Evolutionary conservation across 2,113 vertebrate species (phyloP).

Genomic region (Scatophagus argus): DNA sequence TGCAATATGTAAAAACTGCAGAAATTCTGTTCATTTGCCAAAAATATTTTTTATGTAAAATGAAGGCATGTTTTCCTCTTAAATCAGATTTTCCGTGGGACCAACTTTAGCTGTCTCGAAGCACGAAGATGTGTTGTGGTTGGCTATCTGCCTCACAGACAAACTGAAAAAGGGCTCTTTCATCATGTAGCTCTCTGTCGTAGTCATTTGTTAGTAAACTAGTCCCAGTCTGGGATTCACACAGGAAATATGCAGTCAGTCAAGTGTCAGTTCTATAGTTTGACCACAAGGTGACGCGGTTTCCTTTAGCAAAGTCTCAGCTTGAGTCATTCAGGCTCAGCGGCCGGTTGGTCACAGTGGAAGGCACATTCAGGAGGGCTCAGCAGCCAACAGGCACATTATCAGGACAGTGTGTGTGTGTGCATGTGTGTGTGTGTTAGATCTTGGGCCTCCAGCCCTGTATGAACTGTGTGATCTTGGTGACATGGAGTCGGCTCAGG

Average conservation of each 20-base stretch:
- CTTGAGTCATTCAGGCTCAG: conserved; percentile 63
- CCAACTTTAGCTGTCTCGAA: background rate
- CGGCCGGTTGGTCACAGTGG: conserved; percentile 68
- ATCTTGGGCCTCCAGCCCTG: conserved; percentile 99
- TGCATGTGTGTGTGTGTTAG: conserved; percentile 63
- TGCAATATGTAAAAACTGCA: conserved; percentile 16
- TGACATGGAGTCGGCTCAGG: conserved; percentile 97
- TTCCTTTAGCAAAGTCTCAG: conserved; percentile 62
- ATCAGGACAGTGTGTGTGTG: conserved; percentile 27
- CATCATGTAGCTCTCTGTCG: conserved; percentile 15
- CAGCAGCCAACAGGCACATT: conserved; percentile 72
- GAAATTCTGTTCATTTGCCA: background rate
- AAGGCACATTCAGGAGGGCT: conserved; percentile 80
- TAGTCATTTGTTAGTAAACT: conserved; percentile 81
- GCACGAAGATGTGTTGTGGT: background rate
- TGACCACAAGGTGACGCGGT: conserved; percentile 63
- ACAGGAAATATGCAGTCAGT: conserved; percentile 42
- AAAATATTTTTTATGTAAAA: conserved; percentile 1
- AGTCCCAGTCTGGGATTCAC: conserved; percentile 76
- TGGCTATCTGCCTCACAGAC: background rate
- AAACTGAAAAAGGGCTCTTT: background rate
- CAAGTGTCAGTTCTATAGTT: conserved; percentile 49
- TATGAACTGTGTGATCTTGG: conserved; percentile 99
- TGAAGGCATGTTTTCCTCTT: background rate
- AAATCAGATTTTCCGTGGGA: background rate